A percentile compares a stretch with the other conserved stretches of the same genome.
These are phyloP conservation scores for Eulithis prunata DNA, from an alignment of 2,888 invertebrate genomes.

Conservation along the genomic window DNA sequence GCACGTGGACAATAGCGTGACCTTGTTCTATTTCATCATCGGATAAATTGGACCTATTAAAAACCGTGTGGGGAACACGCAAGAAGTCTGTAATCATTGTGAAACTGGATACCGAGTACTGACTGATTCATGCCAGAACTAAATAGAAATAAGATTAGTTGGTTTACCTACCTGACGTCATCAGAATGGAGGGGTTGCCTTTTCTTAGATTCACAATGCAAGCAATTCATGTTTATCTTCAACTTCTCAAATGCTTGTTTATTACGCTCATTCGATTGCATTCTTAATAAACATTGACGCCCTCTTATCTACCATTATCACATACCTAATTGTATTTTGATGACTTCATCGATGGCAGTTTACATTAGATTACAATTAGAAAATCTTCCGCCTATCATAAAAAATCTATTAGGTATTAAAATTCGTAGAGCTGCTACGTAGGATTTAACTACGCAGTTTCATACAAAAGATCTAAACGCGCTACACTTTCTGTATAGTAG, in stretches of 20 bases:
- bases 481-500: constrained; percentile 4
- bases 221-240: too few relatives aligned
- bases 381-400: constrained; percentile 9
- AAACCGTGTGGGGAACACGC: constrained; percentile 20
- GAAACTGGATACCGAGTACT: constrained; percentile 21
- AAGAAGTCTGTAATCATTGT: constrained; percentile 26
- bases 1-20: constrained; percentile 34
- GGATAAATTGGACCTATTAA: constrained; percentile 26
- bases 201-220: neutral
- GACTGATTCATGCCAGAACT: constrained; percentile 29
- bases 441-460: neutral
- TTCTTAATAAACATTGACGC: too few relatives aligned
- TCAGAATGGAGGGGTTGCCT: neutral
- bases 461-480: constrained; percentile 18
- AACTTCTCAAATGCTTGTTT: neutral
- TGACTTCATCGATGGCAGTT: constrained; percentile 12
- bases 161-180: too few relatives aligned
- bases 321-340: neutral
- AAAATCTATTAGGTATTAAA: neutral
- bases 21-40: constrained; percentile 37
- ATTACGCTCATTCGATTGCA: too few relatives aligned
- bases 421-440: constrained; percentile 17
- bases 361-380: neutral
- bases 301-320: neutral
- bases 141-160: neutral